Base-by-base conservation (phyloP, 2,888 invertebrate species). In the Netelia fuscicornis region DNA sequence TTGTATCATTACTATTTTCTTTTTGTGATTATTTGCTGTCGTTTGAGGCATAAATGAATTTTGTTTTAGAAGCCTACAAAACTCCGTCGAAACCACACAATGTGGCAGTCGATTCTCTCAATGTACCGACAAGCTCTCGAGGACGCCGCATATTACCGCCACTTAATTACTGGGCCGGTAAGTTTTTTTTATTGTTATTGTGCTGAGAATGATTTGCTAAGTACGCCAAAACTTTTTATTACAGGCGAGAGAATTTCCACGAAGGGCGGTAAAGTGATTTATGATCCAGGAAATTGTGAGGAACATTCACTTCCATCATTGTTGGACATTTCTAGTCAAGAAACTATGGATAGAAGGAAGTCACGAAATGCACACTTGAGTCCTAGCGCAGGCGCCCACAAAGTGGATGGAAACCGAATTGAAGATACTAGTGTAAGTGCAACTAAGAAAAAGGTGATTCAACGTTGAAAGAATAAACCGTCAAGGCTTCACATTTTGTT, bases 81-180 rank as follows among this genome's bases (percentile, higher is more conserved):
- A 72, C 56, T 37, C 62, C 52, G 9, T 23, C 30, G 44, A 44
- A 44, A 10, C 62, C 54, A n/a, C 48, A 37, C 11, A 79, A 88
- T 62, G 17, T 70, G 5, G 70, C 82, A 5, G 58, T 86, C 13
- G 87, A 90, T 23, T 75, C 20, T 20, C 25, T 89, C 11, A 83
- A 81, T 13, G 65, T 90, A 10, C 78, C 88, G 10, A 86, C 84
- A 5, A 92, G 91, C 79, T 91, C 91, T 0, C 89, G 91, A 58
- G 92, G 92, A 20, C 89, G 91, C 60, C 88, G 83, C 72, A 90
- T 91, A 70, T 20, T 92, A 30, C 91, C 90, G 3, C 88, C 90
- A 5, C 76, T 92, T 42, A 87, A 79, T 81, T 92, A 90, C 64
- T 92, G 92, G 92, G 79, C 84, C 10, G 91, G 91, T 91, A 80